Conservation (phyloP, 2,113 vertebrate species). For the Scopus umbretta region DNA sequence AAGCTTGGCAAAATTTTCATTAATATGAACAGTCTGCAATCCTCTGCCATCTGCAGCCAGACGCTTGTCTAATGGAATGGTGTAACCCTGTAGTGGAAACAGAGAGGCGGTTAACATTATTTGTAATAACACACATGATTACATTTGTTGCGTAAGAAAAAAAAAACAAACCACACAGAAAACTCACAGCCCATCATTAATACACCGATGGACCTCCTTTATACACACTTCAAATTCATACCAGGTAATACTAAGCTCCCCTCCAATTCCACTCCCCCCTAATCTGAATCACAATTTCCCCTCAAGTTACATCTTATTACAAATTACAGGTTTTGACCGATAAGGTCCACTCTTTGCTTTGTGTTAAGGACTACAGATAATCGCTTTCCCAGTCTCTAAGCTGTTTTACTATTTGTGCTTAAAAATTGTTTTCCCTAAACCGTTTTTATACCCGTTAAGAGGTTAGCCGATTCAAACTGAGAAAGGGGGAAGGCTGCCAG, state of each 20-base stretch:
- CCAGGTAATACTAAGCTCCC: background rate
- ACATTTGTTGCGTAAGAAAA: background rate
- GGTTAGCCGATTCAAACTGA: background rate
- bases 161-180: background rate
- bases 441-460: background rate
- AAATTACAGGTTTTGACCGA: background rate
- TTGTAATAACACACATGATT: background rate
- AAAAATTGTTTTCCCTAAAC: background rate
- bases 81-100: conserved; percentile 85
- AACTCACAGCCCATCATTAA: background rate
- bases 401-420: background rate
- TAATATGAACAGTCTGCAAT: conserved; percentile 95
- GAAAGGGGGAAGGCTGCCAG: background rate
- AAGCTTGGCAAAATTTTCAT: conserved; percentile 97
- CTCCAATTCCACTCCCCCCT: background rate
- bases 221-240: background rate
- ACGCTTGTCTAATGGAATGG: conserved; percentile 96
- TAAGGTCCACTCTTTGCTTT: background rate
- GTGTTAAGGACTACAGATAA: background rate
- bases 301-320: background rate
- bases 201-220: background rate
- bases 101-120: background rate
- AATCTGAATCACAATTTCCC: background rate
- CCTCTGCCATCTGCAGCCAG: conserved; percentile 95
- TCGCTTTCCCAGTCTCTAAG: background rate